Evolutionary conservation across 2,113 vertebrate genomes (phyloP).

Genomic region (Shinisaurus crocodilurus): DNA sequence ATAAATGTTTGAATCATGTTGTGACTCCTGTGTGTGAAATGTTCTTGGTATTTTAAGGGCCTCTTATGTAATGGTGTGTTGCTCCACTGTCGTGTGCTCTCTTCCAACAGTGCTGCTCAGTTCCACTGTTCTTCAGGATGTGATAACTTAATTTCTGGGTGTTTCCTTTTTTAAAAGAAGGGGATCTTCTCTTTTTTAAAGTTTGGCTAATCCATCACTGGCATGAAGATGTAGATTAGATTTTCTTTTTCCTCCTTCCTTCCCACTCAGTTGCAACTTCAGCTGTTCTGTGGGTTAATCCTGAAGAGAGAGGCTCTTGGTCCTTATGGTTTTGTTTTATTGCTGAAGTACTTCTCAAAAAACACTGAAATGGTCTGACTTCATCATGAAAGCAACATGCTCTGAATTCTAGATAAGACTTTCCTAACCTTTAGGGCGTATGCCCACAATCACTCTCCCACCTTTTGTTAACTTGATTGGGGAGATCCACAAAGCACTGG

Average conservation of each 20-base stretch:
- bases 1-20: constrained; percentile 45
- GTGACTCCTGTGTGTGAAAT: constrained; percentile 31
- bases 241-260: neutral
- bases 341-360: neutral
- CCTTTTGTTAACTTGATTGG: neutral
- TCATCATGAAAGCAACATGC: constrained; percentile 20
- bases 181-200: constrained; percentile 8
- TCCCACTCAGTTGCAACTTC: constrained; percentile 46
- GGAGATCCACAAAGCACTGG: neutral
- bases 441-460: neutral
- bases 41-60: constrained; percentile 38
- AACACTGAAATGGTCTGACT: neutral
- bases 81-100: neutral
- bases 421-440: neutral
- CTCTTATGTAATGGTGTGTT: constrained; percentile 26
- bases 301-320: neutral
- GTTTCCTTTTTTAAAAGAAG: neutral
- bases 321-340: constrained; percentile 40
- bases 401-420: neutral
- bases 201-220: neutral
- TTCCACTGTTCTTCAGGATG: neutral
- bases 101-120: neutral
- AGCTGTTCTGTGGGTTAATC: constrained; percentile 28
- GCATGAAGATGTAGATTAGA: neutral
- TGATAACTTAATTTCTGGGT: neutral